phyloP scores from a whole-genome alignment of 1,140 invertebrate genomes.

The Galendromus occidentalis region DNA sequence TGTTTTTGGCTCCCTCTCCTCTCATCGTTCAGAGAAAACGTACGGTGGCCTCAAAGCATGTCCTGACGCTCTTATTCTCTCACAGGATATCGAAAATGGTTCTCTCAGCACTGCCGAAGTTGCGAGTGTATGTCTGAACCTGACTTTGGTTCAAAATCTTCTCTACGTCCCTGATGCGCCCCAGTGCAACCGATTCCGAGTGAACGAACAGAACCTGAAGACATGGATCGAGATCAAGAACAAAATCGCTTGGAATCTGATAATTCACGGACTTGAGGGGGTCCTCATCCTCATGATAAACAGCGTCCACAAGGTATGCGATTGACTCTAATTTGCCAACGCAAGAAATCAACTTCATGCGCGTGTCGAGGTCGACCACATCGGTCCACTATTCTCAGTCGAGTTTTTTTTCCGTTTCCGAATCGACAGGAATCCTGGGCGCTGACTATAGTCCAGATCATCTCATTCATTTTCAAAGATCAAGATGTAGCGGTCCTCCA shows the following conservation, averaged over 20 bases:
- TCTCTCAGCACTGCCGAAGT: background rate
- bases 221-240: background rate
- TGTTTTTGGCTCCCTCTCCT: background rate
- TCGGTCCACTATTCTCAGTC: no score
- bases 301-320: background rate
- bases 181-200: background rate
- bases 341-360: no score
- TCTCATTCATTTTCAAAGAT: background rate
- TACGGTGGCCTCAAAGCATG: background rate
- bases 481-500: background rate
- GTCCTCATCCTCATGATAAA: background rate
- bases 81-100: background rate
- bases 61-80: background rate
- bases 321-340: no score
- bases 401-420: no score
- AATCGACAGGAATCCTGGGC: background rate
- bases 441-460: background rate
- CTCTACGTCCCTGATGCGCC: background rate
- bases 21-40: background rate
- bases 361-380: no score
- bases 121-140: background rate
- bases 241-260: slow-evolving; percentile 8
- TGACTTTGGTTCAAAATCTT: background rate
- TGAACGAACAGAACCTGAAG: background rate
- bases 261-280: background rate